These are phyloP conservation scores for Polietes domitor DNA, from an alignment of 2,888 invertebrate genomes.

Conservation along the genomic window DNA sequence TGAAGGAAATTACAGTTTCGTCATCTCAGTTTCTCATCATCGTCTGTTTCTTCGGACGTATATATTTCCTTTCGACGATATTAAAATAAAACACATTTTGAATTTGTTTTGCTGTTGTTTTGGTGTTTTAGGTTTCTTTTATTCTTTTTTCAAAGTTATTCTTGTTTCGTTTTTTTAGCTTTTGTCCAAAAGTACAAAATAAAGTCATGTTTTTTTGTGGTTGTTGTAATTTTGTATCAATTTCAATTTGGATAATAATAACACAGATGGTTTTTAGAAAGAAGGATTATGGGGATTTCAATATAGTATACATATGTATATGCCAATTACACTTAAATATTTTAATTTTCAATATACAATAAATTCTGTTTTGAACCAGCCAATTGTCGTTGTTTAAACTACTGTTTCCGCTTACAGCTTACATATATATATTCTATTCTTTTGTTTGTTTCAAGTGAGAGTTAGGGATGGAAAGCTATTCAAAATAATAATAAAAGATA, in stretches of 20 bases:
- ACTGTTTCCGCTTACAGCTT: neutral
- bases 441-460: neutral
- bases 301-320: neutral
- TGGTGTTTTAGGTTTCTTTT: slow-evolving; percentile 51
- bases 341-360: neutral
- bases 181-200: slow-evolving; percentile 65
- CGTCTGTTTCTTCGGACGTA: too few relatives aligned
- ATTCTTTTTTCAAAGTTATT: slow-evolving; percentile 12
- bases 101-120: slow-evolving; percentile 52
- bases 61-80: neutral
- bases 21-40: too few relatives aligned
- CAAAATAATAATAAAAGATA: slow-evolving; percentile 26
- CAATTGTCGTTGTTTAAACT: slow-evolving; percentile 8
- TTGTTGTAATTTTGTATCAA: neutral
- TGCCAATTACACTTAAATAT: neutral
- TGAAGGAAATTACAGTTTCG: too few relatives aligned
- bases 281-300: neutral
- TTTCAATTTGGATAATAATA: slow-evolving; percentile 44
- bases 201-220: slow-evolving; percentile 58
- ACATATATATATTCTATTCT: slow-evolving; percentile 4
- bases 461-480: slow-evolving; percentile 14
- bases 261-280: slow-evolving; percentile 47
- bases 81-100: neutral
- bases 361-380: slow-evolving; percentile 28
- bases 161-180: slow-evolving; percentile 22